phyloP scores from a whole-genome alignment of 2,113 vertebrate genomes.

The Xiphias gladius region DNA sequence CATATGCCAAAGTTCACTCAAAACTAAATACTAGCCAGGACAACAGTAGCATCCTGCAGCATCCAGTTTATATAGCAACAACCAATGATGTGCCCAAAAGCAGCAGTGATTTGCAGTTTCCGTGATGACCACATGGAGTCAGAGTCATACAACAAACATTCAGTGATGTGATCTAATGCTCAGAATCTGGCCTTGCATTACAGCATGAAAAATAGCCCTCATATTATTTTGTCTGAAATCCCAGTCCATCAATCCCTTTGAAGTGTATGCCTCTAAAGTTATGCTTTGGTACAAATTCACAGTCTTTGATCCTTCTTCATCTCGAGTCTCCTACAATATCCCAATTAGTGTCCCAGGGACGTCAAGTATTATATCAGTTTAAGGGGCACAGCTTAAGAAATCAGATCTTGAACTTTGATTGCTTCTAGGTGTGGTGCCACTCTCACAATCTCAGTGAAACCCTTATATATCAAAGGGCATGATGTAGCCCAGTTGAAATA shows the following conservation, averaged over 20 bases:
- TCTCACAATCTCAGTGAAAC: conserved; percentile 24
- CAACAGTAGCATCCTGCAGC: conserved; percentile 8
- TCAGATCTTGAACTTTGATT: conserved; percentile 61
- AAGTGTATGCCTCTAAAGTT: conserved; percentile 60
- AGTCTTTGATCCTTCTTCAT: conserved; percentile 60
- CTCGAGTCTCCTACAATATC: conserved; percentile 46
- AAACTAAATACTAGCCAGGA: neutral
- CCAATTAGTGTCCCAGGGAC: conserved; percentile 61
- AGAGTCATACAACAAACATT: conserved; percentile 72
- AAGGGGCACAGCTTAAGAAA: conserved; percentile 50
- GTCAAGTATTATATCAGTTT: conserved; percentile 38
- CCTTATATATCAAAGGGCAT: conserved; percentile 59
- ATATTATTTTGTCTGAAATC: conserved; percentile 50
- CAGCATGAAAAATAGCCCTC: conserved; percentile 32
- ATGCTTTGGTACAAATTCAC: conserved; percentile 62
- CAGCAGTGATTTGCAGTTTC: conserved; percentile 65
- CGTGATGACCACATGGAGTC: conserved; percentile 73
- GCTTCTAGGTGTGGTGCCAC: conserved; percentile 33
- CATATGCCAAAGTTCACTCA: neutral
- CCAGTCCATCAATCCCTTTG: conserved; percentile 63
- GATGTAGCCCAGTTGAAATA: conserved; percentile 63
- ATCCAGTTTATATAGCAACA: neutral
- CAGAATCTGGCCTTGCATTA: conserved; percentile 22
- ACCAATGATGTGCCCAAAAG: neutral
- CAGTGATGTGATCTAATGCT: conserved; percentile 3